Conservation (phyloP, 2,888 invertebrate species). For the Dryocosmus kuriphilus region DNA sequence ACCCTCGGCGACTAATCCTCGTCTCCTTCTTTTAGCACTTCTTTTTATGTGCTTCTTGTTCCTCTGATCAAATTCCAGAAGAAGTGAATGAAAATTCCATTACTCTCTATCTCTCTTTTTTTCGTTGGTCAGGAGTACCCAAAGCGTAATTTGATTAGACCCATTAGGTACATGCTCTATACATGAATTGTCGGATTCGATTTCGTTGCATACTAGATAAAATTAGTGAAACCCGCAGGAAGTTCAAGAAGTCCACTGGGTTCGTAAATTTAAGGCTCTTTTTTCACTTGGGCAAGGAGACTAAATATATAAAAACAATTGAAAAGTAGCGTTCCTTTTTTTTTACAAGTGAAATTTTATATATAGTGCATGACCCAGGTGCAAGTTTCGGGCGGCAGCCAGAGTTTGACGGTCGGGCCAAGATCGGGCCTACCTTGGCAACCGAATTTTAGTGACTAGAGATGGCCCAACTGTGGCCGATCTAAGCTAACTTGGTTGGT, state of each 20-base stretch:
- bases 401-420: too few relatives aligned
- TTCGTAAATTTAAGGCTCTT: constrained; percentile 4
- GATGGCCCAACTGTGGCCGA: too few relatives aligned
- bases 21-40: background rate
- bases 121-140: constrained; percentile 1
- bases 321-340: too few relatives aligned
- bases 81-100: constrained; percentile 17
- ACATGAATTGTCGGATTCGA: constrained; percentile 17
- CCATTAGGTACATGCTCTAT: constrained; percentile 17
- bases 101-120: constrained; percentile 4
- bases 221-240: constrained; percentile 9
- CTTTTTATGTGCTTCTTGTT: constrained; percentile 32
- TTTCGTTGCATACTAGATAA: constrained; percentile 18
- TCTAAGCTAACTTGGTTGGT: too few relatives aligned
- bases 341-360: too few relatives aligned
- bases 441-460: too few relatives aligned
- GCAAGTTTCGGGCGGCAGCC: too few relatives aligned
- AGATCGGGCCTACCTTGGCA: too few relatives aligned
- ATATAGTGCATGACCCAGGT: too few relatives aligned
- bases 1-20: constrained; percentile 20
- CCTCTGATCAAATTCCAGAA: constrained; percentile 25
- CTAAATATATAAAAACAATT: too few relatives aligned
- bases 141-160: constrained; percentile 29
- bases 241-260: constrained; percentile 2
- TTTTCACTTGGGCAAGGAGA: background rate